Evolutionary conservation across 2,888 invertebrate genomes (phyloP).

Genomic region (Drosophila infuscata): DNA sequence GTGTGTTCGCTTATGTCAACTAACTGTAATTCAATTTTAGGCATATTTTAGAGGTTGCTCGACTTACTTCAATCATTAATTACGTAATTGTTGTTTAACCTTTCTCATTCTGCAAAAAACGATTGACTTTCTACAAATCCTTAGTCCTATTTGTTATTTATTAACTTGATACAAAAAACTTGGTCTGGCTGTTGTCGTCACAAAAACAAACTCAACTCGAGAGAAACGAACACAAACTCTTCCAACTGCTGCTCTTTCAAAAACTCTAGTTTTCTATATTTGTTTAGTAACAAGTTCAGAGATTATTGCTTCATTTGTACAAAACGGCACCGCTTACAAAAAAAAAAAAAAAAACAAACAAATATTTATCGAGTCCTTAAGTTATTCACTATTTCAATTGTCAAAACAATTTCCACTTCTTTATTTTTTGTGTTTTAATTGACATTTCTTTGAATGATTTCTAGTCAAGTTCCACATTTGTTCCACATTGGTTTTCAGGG

Average conservation of each 20-base stretch:
- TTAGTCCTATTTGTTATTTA: slow-evolving; percentile 2
- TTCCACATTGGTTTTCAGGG: slow-evolving; percentile 12
- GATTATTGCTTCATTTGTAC: slow-evolving; percentile 61
- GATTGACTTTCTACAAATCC: slow-evolving; percentile 11
- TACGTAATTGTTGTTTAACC: slow-evolving; percentile 20
- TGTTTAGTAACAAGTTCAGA: slow-evolving; percentile 55
- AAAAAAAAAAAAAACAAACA: slow-evolving; percentile 34
- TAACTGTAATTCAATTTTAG: slow-evolving; percentile 34
- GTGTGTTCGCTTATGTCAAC: slow-evolving; percentile 39
- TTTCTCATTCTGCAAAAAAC: slow-evolving; percentile 19
- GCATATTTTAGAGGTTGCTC: slow-evolving; percentile 63
- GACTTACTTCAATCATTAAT: slow-evolving; percentile 35
- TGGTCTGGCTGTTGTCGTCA: slow-evolving; percentile 51
- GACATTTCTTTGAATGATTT: slow-evolving; percentile 46
- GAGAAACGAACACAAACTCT: slow-evolving; percentile 7
- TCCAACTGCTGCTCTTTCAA: slow-evolving; percentile 10
- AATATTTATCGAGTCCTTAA: slow-evolving; percentile 36
- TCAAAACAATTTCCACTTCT: slow-evolving; percentile 6
- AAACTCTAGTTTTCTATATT: slow-evolving; percentile 18
- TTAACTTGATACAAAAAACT: slow-evolving; percentile 33
- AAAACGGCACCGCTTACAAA: slow-evolving; percentile 48
- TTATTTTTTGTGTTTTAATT: slow-evolving; percentile 44
- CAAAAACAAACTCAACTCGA: slow-evolving; percentile 12
- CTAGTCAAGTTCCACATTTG: slow-evolving; percentile 14
- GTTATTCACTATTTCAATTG: slow-evolving; percentile 16